Evolutionary conservation across 2,797 vertebrate species (phyloP).

Genomic region (Lagodon rhomboides): DNA sequence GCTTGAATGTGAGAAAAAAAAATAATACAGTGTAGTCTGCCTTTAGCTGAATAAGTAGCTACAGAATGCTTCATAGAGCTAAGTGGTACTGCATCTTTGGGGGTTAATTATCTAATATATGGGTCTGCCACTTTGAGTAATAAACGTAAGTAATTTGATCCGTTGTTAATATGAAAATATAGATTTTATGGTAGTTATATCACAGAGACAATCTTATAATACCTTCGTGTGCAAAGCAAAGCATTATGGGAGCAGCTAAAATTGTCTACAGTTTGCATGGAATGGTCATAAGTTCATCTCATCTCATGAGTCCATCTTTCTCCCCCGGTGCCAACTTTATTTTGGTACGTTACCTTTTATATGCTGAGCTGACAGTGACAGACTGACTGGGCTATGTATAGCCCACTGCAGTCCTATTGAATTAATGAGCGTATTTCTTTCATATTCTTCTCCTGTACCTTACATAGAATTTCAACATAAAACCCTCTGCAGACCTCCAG

Average conservation of each 20-base stretch:
- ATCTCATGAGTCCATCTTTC: slow-evolving; percentile 31
- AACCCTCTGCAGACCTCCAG: neutral
- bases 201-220: too few species aligned
- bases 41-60: neutral
- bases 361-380: slow-evolving; percentile 57
- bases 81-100: too few species aligned
- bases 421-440: slow-evolving; percentile 30
- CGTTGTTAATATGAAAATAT: neutral
- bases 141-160: neutral
- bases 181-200: too few species aligned
- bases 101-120: neutral
- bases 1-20: too few species aligned
- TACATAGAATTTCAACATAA: neutral
- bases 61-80: neutral
- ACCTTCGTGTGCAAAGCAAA: neutral
- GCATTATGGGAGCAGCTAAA: slow-evolving; percentile 25
- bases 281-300: slow-evolving; percentile 19
- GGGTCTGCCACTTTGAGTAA: too few species aligned
- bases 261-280: slow-evolving; percentile 23
- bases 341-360: slow-evolving; percentile 58
- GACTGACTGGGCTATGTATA: slow-evolving; percentile 63
- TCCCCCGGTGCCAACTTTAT: slow-evolving; percentile 42
- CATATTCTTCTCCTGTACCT: slow-evolving; percentile 8
- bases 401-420: slow-evolving; percentile 32
- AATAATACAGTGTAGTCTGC: neutral